Conservation (phyloP, 1,140 invertebrate genomes). For the Drosophila sp. region DNA sequence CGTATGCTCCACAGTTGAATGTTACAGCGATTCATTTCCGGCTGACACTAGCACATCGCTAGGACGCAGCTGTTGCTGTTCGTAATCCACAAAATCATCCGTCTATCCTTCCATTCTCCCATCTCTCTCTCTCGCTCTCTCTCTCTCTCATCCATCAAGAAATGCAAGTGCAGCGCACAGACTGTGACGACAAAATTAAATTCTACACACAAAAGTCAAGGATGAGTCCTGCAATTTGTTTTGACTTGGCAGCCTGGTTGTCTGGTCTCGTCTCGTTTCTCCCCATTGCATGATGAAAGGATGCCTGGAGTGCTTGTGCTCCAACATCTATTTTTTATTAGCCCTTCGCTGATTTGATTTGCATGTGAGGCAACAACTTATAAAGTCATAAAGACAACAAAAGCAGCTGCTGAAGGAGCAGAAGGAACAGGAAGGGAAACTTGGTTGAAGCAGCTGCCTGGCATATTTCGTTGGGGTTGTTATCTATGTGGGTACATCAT, state of each 20-base stretch:
- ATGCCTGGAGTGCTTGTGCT: conserved; percentile 30
- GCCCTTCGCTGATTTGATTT: conserved; percentile 46
- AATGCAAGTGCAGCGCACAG: conserved; percentile 20
- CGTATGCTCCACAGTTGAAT: background rate
- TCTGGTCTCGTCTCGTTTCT: conserved; percentile 20
- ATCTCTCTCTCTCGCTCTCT: too few relatives aligned
- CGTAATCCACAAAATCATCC: background rate
- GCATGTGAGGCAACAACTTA: conserved; percentile 38
- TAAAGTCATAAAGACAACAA: conserved; percentile 39
- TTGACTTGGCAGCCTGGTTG: conserved; percentile 42
- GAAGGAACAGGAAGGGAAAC: conserved; percentile 1
- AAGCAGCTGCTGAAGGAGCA: background rate
- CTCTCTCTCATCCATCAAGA: background rate
- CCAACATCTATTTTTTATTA: conserved; percentile 52
- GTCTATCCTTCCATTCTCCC: background rate
- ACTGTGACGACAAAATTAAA: conserved; percentile 49
- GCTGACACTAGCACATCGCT: background rate
- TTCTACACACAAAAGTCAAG: conserved; percentile 41
- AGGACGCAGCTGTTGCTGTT: conserved; percentile 7
- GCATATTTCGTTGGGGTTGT: conserved; percentile 64
- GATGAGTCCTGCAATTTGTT: conserved; percentile 54
- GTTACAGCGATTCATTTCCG: conserved; percentile 10
- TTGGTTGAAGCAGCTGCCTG: conserved; percentile 37
- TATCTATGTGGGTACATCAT: conserved; percentile 62
- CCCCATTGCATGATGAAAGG: conserved; percentile 17